Base-by-base conservation (phyloP, 2,888 invertebrate genomes). In the Andrena bucephala region DNA sequence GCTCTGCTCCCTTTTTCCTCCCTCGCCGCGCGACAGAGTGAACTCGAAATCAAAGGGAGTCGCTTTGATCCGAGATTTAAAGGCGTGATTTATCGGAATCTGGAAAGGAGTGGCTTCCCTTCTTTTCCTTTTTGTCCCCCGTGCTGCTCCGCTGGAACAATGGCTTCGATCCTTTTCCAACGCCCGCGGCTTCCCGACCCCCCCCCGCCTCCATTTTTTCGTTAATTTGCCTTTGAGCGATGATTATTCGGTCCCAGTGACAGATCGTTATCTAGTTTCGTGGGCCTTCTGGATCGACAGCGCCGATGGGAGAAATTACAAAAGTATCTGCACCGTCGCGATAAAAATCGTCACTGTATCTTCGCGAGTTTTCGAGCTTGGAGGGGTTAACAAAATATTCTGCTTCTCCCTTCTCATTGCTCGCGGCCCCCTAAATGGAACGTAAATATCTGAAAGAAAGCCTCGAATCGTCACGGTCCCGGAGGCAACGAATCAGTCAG, bases 11-110 rank as follows among this genome's bases (percentile, higher is more conserved):
- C 31, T 33, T 50, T 36, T 50, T 54, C 42, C 24, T 1, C 27
- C 8, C 54, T 2, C 54, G 6, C 10, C n/a, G 20, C n/a, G 50
- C 0, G 66, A 8, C 69, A 2, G 57, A 29, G 60, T 10, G 3
- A 27, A 29, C 57, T 57, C 48, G 62, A 68, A 57, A 54, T 68
- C 68, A 63, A 63, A 69, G 63, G 27, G 29, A 57, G 36, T 24
- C 20, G 36, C 81, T 79, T 82, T 82, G 74, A 82, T 75, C 36
- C 36, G 62, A 67, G 70, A 67, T 75, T 81, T 79, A 75, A 82
- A 79, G 63, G 74, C 62, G 73, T 79, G 81, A 82, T 82, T 82
- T 67, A 79, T 54, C 16, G 70, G 50, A 75, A 70, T 74, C 50
- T 57, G 42, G 29, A 66, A 63, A 67, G 70, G 50, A 62, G 33